These are phyloP conservation scores for Athripsodes cinereus DNA, from an alignment of 2,888 invertebrate species.

Conservation along the genomic window DNA sequence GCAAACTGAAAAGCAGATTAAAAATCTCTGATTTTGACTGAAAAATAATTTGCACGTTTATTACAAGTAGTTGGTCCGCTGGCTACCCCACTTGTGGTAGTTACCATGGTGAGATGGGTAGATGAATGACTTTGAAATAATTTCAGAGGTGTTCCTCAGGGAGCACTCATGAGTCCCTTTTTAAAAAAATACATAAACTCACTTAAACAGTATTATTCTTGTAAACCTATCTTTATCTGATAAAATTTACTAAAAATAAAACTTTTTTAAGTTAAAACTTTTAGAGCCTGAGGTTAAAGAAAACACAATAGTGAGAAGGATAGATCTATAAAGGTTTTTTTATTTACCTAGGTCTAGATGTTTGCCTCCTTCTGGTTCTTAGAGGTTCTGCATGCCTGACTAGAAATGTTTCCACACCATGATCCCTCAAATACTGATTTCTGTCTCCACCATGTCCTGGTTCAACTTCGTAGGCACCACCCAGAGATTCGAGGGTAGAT, in stretches of 20 bases:
- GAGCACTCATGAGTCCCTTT: too few species aligned
- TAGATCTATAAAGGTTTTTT: background rate
- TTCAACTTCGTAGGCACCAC: constrained; percentile 89
- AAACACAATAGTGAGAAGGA: too few species aligned
- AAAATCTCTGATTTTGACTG: background rate
- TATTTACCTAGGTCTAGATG: constrained; percentile 42
- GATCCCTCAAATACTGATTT: constrained; percentile 78
- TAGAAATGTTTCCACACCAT: constrained; percentile 82
- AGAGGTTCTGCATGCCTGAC: constrained; percentile 78
- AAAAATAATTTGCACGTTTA: background rate
- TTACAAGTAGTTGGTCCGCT: too few species aligned
- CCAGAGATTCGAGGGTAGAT: constrained; percentile 77
- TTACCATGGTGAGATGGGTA: too few species aligned
- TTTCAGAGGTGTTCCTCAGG: too few species aligned
- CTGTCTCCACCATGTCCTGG: constrained; percentile 82
- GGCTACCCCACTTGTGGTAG: too few species aligned
- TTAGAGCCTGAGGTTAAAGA: too few species aligned
- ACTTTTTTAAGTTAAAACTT: too few species aligned
- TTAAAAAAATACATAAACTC: too few species aligned
- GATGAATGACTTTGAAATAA: background rate
- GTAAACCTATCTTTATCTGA: too few species aligned
- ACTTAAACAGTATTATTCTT: too few species aligned
- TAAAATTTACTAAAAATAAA: too few species aligned
- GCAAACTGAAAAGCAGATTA: constrained; percentile 15
- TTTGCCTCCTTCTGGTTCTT: constrained; percentile 45